Evolutionary conservation across 1,140 invertebrate species (phyloP), one percentile per base, ranked within the genome.

Genomic region (Drosophila santomea): DNA sequence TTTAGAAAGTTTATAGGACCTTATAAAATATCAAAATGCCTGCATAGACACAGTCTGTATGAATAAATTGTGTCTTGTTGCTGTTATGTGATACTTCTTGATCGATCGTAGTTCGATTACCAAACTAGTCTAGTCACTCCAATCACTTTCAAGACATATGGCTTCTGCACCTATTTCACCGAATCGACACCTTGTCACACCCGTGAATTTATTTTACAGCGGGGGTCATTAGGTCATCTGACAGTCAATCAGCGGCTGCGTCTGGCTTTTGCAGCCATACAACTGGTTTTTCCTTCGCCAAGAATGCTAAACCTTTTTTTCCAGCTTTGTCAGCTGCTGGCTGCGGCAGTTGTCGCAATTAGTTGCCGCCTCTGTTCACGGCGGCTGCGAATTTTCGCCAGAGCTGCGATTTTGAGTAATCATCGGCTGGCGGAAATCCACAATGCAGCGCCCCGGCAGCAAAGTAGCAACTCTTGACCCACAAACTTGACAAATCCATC

Each of bases 401-500:
- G 35, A 82, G 83, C 83, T 80, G 83, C 74, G 84, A 86, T 86
- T 86, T 86, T 86, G 83, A 88, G 79, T 88, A 83, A 88, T 89
- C 83, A 88, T 88, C 84, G 67, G 20, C 38, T 64, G 79, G 75
- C 83, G 83, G 83, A 83, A 88, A 82, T 68, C 51, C 63, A 68
- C 79, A 88, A 76, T 68, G 48, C 63, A 67, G 48, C 55, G 12
- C 48, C 32, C 41, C 58, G 50, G 57, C 63, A 43, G 57, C 64
- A 51, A 63, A 64, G 61, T 54, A 64, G 64, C 64, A 66, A 68
- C 64, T 68, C 74, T 74, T 86, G 82, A 83, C 83, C 82, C 82
- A 86, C 82, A 86, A 86, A 86, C 79, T 72, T 88, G 83, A 86
- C 83, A 86, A 88, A 88, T 88, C 79, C 83, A 88, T 86, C 82